Evolutionary conservation across 2,113 vertebrate genomes (phyloP), one percentile per base, ranked within the genome.

Genomic region (Datnioides undecimradiatus): DNA sequence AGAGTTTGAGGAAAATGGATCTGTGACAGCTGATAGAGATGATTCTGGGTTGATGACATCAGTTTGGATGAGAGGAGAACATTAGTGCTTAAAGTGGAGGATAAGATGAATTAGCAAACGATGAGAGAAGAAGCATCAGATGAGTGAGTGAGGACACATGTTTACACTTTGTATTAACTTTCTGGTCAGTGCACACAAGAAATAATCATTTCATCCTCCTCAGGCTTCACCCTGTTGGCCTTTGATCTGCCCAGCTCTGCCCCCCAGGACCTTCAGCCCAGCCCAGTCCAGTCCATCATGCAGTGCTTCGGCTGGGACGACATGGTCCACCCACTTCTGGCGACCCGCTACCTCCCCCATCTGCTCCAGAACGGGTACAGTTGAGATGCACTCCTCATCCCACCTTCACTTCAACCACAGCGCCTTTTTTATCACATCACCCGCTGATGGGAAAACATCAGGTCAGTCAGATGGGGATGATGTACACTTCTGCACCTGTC

Each of bases 261-360:
- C 63, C 96, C 97, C 0, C 93, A 95, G 69, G 96, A 98, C 80
- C 96, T 99, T 40, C 97, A 99, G 82, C 97, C 97, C 66, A 95
- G 95, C 80, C 97, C 98, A 0, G 88, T 97, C 80, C 86, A 95
- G 65, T 94, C 96, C 76, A 95, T 98, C 90, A 95, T 99, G 94
- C 96, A 97, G 1, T 93, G 95, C 72, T 99, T 99, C 75, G 97
- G 96, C 82, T 99, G 97, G 98, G 98, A 99, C 84, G 97, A 99
- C 83, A 97, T 98, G 95, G 94, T 98, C 80, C 95, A 95, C 63
- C 96, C 97, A 23, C 92, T 96, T 45, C 93, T 99, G 55, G 96
- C 97, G 46, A 96, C 97, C 69, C 96, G 97, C 90, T 99, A 97
- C 68, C 95, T 99, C 76, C 96, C 95, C 79, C 96, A 98, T 82